Conservation (phyloP, 1,140 invertebrate genomes). For the Orius laevigatus region DNA sequence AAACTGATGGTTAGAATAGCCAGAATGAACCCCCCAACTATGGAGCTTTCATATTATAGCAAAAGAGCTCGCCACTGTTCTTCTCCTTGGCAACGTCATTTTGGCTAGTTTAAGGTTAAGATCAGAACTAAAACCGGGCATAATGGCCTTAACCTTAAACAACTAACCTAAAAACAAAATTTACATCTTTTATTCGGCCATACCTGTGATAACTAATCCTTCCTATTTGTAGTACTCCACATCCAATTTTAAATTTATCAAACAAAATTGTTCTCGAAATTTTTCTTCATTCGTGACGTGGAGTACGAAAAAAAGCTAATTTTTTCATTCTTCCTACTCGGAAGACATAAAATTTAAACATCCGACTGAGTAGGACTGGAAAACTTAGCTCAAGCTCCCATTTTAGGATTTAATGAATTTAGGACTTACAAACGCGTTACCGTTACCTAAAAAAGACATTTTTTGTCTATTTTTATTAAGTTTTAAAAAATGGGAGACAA, state of each 20-base stretch:
- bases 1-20: not conserved
- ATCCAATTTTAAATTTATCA: too few relatives aligned
- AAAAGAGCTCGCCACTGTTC: not conserved
- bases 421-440: constrained; percentile 2
- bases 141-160: not conserved
- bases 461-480: too few relatives aligned
- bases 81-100: not conserved
- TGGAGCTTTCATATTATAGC: not conserved
- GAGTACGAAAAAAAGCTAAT: constrained; percentile 1
- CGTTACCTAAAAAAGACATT: constrained; percentile 4
- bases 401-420: constrained; percentile 3
- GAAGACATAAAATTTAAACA: constrained; percentile 2
- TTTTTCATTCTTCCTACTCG: constrained; percentile 16
- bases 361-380: constrained; percentile 12
- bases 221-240: not conserved
- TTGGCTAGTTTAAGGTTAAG: not conserved
- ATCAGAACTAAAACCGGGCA: not conserved
- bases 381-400: constrained; percentile 7
- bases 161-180: not conserved
- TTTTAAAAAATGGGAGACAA: too few relatives aligned
- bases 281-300: not conserved
- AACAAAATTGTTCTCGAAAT: constrained; percentile 1
- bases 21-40: not conserved
- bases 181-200: too few relatives aligned
- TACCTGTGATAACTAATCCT: not conserved